Percentiles rank a stretch among this genome's conserved stretches.
Conservation (phyloP, 2,113 vertebrate species). For the Aix galericulata region DNA sequence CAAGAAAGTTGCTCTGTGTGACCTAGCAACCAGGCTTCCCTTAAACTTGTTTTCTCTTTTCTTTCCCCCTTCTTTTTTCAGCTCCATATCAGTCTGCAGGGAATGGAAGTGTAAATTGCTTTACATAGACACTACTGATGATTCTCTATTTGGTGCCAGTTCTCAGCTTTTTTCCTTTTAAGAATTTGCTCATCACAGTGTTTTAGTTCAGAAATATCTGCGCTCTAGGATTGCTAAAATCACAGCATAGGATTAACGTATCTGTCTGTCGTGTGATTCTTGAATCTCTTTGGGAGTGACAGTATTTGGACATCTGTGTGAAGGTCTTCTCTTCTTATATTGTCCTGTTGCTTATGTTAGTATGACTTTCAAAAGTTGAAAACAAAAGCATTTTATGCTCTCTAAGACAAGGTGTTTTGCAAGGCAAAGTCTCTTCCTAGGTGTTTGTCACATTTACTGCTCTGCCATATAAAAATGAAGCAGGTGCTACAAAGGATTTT, state of each 20-base stretch:
- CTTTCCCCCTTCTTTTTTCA: not conserved
- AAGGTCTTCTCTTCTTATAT: not conserved
- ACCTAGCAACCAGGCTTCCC: slow-evolving; percentile 46
- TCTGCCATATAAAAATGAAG: not conserved
- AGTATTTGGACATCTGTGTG: not conserved
- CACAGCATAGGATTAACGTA: not conserved
- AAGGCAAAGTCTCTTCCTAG: not conserved
- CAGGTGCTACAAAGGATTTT: not conserved
- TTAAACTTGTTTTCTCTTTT: slow-evolving; percentile 27
- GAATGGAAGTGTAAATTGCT: slow-evolving; percentile 37
- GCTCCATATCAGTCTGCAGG: slow-evolving; percentile 1
- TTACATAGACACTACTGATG: slow-evolving; percentile 20
- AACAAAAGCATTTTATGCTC: not conserved
- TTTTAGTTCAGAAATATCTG: not conserved
- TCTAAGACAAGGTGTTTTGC: not conserved
- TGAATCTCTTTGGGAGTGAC: not conserved
- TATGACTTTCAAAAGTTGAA: not conserved
- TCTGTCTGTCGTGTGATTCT: not conserved
- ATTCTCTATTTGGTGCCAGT: slow-evolving; percentile 31
- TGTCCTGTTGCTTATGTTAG: not conserved
- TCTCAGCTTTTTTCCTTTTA: slow-evolving; percentile 40
- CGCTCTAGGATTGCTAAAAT: not conserved
- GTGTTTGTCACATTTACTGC: not conserved
- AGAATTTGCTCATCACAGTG: not conserved
- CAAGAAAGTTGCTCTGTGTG: slow-evolving; percentile 52